phyloP scores from a whole-genome alignment of 2,888 invertebrate species.

The Alloscopus bannaensis region DNA sequence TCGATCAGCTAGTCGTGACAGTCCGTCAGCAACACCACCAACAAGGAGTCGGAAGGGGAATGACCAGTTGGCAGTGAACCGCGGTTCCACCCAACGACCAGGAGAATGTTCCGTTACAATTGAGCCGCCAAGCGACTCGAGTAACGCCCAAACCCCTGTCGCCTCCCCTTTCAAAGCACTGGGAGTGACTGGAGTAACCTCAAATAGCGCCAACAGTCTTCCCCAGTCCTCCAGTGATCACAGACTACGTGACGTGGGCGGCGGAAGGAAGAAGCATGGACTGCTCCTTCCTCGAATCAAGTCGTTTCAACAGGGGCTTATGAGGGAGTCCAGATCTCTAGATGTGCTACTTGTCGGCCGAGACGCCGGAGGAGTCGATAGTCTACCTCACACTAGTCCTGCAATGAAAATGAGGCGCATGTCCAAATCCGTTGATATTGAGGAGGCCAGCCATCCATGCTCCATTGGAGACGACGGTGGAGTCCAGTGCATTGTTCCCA shows the following conservation, averaged over 20 bases:
- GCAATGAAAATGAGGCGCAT: conserved; percentile 64
- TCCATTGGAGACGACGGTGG: background rate
- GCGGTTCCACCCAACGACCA: conserved; percentile 21
- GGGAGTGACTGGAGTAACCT: conserved; percentile 80
- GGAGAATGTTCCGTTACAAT: conserved; percentile 72
- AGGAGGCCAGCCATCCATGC: conserved; percentile 29
- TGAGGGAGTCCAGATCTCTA: conserved; percentile 81
- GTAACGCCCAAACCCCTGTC: conserved; percentile 61
- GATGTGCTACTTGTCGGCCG: conserved; percentile 78
- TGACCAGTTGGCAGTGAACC: conserved; percentile 19
- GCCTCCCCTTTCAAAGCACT: conserved; percentile 40
- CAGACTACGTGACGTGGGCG: conserved; percentile 24
- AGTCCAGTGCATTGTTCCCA: no score
- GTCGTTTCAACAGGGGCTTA: conserved; percentile 67
- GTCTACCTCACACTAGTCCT: conserved; percentile 14
- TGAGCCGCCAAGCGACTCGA: conserved; percentile 72
- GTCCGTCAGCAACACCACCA: conserved; percentile 45
- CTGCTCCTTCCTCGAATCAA: conserved; percentile 61
- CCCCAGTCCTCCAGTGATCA: conserved; percentile 58
- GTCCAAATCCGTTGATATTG: conserved; percentile 72
- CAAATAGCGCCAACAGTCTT: conserved; percentile 69
- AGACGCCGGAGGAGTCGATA: conserved; percentile 73
- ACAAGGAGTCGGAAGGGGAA: conserved; percentile 40
- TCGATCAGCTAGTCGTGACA: conserved; percentile 62
- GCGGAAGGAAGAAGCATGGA: conserved; percentile 53